Conservation (phyloP, 2,797 vertebrate species). For the Sebastes variabilis region DNA sequence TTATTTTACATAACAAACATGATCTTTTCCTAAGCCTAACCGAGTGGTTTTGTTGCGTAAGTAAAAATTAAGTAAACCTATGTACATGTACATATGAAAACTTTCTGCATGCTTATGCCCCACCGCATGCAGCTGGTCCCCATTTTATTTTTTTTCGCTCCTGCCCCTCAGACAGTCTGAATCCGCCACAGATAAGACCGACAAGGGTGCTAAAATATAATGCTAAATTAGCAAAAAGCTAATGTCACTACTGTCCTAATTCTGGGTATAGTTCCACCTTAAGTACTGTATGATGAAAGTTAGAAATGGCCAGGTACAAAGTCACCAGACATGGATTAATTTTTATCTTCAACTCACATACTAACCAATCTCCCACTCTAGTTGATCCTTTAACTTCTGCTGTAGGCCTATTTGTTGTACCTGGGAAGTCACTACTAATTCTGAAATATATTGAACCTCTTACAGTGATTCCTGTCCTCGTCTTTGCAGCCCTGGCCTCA, state of each 20-base stretch:
- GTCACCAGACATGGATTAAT: neutral
- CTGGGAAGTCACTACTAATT: conserved; percentile 24
- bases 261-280: neutral
- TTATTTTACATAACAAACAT: no score
- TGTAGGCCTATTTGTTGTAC: conserved; percentile 5
- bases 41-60: no score
- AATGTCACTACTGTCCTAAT: neutral
- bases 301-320: neutral
- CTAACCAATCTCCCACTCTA: neutral
- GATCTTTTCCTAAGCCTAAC: no score
- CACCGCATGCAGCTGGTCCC: no score
- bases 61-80: no score
- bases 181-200: neutral
- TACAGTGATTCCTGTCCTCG: conserved; percentile 34
- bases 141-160: no score
- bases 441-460: conserved; percentile 31
- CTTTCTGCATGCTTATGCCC: no score
- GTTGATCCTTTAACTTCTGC: neutral
- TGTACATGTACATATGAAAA: no score
- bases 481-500: conserved; percentile 40
- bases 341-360: neutral
- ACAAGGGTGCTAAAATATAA: neutral
- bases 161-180: no score
- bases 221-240: neutral
- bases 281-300: neutral